Conservation (phyloP, 2,888 invertebrate genomes). For the Hipparchia sbordonii region DNA sequence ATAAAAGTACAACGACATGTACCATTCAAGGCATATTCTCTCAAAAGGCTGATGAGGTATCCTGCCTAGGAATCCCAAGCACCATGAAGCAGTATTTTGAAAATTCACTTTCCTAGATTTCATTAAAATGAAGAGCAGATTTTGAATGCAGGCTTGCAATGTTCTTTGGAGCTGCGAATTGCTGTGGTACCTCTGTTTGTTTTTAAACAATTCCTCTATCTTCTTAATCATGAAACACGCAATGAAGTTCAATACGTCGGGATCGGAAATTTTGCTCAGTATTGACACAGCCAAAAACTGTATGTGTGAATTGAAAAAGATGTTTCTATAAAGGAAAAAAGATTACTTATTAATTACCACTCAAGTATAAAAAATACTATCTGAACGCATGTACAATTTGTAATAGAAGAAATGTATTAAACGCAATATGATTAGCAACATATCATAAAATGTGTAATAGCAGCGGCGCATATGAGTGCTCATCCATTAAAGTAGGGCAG, state of each 20-base stretch:
- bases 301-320: slow-evolving; percentile 63
- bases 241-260: slow-evolving; percentile 51
- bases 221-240: slow-evolving; percentile 55
- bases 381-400: background rate
- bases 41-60: slow-evolving; percentile 72
- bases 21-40: slow-evolving; percentile 69
- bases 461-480: too few relatives aligned
- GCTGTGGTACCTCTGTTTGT: slow-evolving; percentile 70
- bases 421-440: too few relatives aligned
- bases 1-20: slow-evolving; percentile 61
- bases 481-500: too few relatives aligned
- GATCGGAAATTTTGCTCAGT: slow-evolving; percentile 55
- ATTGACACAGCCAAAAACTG: slow-evolving; percentile 55
- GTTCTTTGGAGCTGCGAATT: slow-evolving; percentile 67
- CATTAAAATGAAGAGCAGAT: slow-evolving; percentile 57
- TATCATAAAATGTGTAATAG: too few relatives aligned
- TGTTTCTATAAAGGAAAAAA: slow-evolving; percentile 53
- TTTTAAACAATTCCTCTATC: slow-evolving; percentile 59
- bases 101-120: slow-evolving; percentile 47
- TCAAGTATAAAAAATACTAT: background rate
- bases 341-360: background rate
- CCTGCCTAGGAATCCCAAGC: slow-evolving; percentile 58
- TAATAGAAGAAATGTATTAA: too few relatives aligned
- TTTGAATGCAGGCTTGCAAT: slow-evolving; percentile 64
- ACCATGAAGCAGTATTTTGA: slow-evolving; percentile 56